phyloP scores from a whole-genome alignment of 2,888 invertebrate species.

The Drosophila siamana region DNA sequence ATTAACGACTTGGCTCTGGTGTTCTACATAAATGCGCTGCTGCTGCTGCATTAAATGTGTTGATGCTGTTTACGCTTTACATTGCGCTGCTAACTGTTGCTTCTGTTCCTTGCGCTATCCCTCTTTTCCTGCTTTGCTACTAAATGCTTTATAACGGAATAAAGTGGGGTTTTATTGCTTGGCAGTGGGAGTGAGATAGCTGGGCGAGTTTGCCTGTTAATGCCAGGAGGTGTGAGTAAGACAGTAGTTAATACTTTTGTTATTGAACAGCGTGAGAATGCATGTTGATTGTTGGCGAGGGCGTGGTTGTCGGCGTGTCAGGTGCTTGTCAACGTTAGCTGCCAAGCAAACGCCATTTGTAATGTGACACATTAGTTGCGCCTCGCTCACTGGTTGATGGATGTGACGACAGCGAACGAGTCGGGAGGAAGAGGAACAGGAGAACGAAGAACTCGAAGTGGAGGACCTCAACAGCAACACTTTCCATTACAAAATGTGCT shows the following conservation, averaged over 20 bases:
- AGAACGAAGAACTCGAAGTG: slow-evolving; percentile 6
- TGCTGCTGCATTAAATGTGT: slow-evolving; percentile 69
- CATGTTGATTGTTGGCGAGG: neutral
- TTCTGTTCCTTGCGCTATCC: slow-evolving; percentile 8
- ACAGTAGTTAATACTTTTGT: slow-evolving; percentile 67
- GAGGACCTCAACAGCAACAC: slow-evolving; percentile 51
- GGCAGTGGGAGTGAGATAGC: slow-evolving; percentile 29
- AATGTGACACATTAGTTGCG: slow-evolving; percentile 77
- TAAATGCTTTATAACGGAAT: slow-evolving; percentile 64
- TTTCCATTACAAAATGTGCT: slow-evolving; percentile 81
- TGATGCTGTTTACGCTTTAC: slow-evolving; percentile 14
- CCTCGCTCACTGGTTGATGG: slow-evolving; percentile 68
- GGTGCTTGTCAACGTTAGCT: slow-evolving; percentile 31
- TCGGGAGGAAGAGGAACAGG: slow-evolving; percentile 25
- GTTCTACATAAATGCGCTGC: slow-evolving; percentile 76
- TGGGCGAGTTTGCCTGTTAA: slow-evolving; percentile 8
- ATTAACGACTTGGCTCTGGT: slow-evolving; percentile 77
- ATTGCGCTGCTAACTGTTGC: slow-evolving; percentile 31
- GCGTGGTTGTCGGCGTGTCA: slow-evolving; percentile 18
- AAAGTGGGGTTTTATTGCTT: slow-evolving; percentile 67
- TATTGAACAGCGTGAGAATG: slow-evolving; percentile 58
- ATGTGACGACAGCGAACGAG: slow-evolving; percentile 41
- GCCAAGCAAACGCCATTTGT: slow-evolving; percentile 63
- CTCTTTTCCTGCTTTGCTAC: neutral
- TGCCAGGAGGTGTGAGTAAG: neutral